Evolutionary conservation across 1,140 invertebrate species (phyloP).

Genomic region (Coelopa frigida): DNA sequence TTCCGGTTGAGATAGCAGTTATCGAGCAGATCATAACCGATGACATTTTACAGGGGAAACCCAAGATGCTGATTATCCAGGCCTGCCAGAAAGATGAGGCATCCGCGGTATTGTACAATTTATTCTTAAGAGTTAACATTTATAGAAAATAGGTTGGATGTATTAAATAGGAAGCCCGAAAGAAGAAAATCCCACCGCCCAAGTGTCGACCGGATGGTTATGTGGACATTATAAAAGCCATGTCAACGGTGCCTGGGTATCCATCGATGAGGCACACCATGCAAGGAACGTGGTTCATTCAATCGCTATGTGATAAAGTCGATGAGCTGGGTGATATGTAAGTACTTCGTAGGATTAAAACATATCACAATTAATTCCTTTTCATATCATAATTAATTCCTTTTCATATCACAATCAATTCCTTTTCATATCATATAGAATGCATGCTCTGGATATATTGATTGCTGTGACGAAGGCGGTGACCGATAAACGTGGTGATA

Average conservation of each 20-base stretch:
- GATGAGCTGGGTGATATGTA: constrained; percentile 20
- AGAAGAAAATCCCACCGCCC: neutral
- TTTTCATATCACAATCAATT: neutral
- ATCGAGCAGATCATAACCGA: constrained; percentile 29
- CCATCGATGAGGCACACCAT: constrained; percentile 28
- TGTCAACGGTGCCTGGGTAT: constrained; percentile 35
- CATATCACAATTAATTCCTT: neutral
- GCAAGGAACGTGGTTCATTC: constrained; percentile 40
- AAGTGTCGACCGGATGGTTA: constrained; percentile 17
- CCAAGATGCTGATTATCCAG: constrained; percentile 37
- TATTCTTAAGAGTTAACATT: no score
- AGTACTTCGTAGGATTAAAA: no score
- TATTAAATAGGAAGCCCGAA: neutral
- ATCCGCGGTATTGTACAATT: no score
- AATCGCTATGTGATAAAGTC: constrained; percentile 28
- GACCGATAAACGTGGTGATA: constrained; percentile 21
- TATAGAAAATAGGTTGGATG: neutral
- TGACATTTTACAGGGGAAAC: constrained; percentile 21
- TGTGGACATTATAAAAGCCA: constrained; percentile 29
- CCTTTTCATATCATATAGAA: constrained; percentile 11
- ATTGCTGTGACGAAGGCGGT: constrained; percentile 23
- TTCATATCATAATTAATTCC: neutral
- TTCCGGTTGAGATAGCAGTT: constrained; percentile 28
- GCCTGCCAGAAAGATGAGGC: constrained; percentile 26
- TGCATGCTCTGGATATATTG: constrained; percentile 33